Conservation (phyloP, 2,113 vertebrate genomes). For the Apodemus sylvaticus region DNA sequence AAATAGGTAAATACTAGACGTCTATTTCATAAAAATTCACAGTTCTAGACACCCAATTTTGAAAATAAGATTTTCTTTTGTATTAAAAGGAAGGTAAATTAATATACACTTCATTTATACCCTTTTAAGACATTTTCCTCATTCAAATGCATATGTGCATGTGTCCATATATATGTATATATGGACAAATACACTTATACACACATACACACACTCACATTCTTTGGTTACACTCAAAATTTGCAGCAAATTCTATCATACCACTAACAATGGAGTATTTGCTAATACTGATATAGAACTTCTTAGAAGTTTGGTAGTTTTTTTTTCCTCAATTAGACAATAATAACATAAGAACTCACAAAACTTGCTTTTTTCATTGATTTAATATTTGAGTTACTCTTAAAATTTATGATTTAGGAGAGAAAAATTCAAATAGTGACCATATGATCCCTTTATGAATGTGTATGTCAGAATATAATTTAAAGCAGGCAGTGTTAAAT, state of each 20-base stretch:
- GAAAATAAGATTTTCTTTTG: background rate
- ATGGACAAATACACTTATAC: no score
- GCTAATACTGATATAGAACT: background rate
- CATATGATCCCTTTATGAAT: background rate
- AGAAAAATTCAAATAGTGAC: background rate
- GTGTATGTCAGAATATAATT: background rate
- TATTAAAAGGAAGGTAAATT: background rate
- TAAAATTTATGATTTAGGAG: background rate
- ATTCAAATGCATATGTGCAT: background rate
- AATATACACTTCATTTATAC: background rate
- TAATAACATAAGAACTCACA: background rate
- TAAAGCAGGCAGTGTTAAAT: background rate
- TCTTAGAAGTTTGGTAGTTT: background rate
- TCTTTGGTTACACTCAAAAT: background rate
- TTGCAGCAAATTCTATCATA: rapidly evolving
- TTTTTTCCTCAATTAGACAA: background rate
- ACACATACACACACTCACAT: background rate
- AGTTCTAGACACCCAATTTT: background rate
- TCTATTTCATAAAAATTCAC: background rate
- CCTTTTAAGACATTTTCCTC: background rate
- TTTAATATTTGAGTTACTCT: background rate
- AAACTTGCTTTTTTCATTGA: background rate
- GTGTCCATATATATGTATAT: no score
- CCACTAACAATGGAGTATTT: rapidly evolving
- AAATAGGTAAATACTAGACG: background rate